Conservation (phyloP, 2,113 vertebrate genomes). For the Aphelocoma coerulescens region DNA sequence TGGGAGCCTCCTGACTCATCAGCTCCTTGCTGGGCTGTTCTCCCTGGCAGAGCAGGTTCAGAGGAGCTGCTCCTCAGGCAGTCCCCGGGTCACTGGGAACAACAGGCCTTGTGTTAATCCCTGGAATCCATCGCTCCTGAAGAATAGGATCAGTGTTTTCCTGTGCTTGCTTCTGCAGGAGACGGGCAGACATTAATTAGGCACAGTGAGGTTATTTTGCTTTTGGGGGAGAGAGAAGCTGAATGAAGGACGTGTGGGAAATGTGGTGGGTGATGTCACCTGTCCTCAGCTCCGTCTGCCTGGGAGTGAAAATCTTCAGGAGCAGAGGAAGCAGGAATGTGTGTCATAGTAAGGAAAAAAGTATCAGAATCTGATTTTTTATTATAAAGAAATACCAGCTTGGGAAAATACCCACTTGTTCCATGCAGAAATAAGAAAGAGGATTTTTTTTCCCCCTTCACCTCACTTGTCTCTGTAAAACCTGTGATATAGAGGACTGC, state of each 20-base stretch:
- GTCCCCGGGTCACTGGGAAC: background rate
- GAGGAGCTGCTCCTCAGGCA: background rate
- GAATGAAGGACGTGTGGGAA: accelerated
- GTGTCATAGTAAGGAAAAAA: background rate
- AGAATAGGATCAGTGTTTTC: background rate
- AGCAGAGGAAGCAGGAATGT: background rate
- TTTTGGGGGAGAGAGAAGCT: background rate
- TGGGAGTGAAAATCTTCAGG: background rate
- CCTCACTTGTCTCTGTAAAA: background rate
- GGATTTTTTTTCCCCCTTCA: background rate
- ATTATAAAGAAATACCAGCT: background rate
- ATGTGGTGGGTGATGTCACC: background rate
- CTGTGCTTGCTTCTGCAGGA: background rate
- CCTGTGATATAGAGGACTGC: background rate
- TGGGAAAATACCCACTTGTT: background rate
- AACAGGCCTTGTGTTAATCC: background rate
- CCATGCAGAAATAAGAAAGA: background rate
- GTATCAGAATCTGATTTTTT: background rate
- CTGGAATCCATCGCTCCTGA: background rate
- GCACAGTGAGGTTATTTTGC: background rate
- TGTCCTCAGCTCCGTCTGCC: background rate
- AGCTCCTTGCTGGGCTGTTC: background rate
- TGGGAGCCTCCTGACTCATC: constrained; percentile 19
- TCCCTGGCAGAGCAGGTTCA: background rate
- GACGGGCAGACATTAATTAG: background rate